Conservation (phyloP, 2,113 vertebrate genomes). For the Mesitornis unicolor region DNA sequence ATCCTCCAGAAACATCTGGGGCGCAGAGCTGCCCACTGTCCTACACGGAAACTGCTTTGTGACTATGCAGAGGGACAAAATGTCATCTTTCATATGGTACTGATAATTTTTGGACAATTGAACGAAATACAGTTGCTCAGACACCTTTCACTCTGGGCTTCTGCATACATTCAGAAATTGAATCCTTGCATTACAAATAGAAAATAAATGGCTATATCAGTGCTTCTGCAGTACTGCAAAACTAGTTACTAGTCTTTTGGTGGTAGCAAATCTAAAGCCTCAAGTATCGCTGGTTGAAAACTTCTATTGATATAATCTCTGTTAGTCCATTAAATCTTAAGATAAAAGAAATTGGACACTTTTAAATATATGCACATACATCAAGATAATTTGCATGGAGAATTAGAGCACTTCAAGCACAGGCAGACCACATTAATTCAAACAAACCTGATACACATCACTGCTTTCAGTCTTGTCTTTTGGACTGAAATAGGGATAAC, state of each 20-base stretch:
- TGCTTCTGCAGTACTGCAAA: background rate
- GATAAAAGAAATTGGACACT: background rate
- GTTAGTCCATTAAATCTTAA: background rate
- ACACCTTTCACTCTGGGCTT: background rate
- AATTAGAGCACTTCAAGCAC: background rate
- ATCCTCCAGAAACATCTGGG: background rate
- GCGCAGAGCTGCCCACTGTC: background rate
- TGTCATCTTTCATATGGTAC: background rate
- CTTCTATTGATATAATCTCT: fast-evolving
- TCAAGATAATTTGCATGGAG: background rate
- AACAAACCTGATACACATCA: background rate
- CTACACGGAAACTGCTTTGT: background rate
- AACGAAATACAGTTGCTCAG: background rate
- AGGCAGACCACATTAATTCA: background rate
- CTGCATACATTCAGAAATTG: background rate
- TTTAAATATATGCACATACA: background rate
- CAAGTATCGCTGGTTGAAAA: background rate
- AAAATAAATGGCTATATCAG: background rate
- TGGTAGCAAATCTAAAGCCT: background rate
- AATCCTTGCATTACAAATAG: background rate
- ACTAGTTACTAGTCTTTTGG: background rate
- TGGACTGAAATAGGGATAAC: background rate
- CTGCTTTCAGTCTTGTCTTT: background rate
- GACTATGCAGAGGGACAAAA: background rate
- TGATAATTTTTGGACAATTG: background rate